Percentiles rank a stretch among this genome's conserved stretches.
These are phyloP conservation scores for Hemaris fuciformis DNA, from an alignment of 2,888 invertebrate species.

Conservation along the genomic window DNA sequence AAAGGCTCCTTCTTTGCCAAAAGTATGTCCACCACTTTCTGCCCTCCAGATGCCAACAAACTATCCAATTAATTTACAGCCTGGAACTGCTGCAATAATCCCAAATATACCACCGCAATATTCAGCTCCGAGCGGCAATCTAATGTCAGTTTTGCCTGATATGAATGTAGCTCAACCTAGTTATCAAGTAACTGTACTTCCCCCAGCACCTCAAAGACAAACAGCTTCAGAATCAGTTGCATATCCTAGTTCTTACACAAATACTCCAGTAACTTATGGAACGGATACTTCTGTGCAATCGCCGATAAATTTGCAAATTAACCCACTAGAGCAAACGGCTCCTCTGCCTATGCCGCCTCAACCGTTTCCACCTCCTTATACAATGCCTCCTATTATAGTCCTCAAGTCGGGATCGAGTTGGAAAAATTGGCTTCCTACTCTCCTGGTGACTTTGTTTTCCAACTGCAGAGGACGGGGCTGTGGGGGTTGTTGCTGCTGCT, in stretches of 20 bases:
- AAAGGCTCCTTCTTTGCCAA: not conserved
- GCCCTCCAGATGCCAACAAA: not conserved
- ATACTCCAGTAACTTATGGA: not conserved
- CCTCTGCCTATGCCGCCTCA: constrained; percentile 31
- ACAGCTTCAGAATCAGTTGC: not conserved
- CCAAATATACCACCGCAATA: not conserved
- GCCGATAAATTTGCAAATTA: constrained; percentile 52
- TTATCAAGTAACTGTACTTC: constrained; percentile 8
- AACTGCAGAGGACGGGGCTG: constrained; percentile 31
- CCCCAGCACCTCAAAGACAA: constrained; percentile 9
- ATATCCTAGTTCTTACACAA: not conserved
- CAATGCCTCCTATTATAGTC: constrained; percentile 40
- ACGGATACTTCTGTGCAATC: not conserved
- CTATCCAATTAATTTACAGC: not conserved
- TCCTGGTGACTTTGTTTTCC: constrained; percentile 44
- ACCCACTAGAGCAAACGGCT: constrained; percentile 40
- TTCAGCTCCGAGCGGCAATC: not conserved
- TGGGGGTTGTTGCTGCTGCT: constrained; percentile 30
- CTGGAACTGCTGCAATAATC: not conserved
- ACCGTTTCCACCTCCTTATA: constrained; percentile 15
- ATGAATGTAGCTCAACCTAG: not conserved
- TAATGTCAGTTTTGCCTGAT: not conserved
- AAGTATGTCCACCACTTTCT: not conserved
- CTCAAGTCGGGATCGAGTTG: constrained; percentile 40
- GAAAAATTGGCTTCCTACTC: constrained; percentile 45